Base-by-base conservation (phyloP, 1,140 invertebrate genomes). In the Pogonomyrmex barbatus region DNA sequence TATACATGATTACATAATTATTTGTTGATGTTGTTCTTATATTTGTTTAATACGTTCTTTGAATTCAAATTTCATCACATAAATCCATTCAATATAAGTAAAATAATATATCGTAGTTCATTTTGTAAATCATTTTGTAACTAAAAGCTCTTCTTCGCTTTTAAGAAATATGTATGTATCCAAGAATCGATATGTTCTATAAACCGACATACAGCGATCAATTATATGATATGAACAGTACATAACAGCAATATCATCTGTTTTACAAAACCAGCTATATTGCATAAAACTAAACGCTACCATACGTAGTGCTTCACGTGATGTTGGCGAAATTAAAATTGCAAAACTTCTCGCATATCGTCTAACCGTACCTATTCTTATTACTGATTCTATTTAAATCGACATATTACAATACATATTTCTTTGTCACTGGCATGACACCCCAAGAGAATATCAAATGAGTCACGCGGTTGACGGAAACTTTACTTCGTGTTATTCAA, bases 301-400 rank as follows among this genome's bases (percentile, higher is more conserved):
- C n/a, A 24, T 24, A n/a, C 24, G 17, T 36, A 5, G 56, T 30
- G 9, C 33, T 54, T 73, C 39, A 24, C 0, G 24, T 24, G 24
- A 24, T 24, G 4, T 70, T 12, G 47, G 33, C 14, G 9, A 42
- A 81, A 85, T 76, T 52, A 50, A 85, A n/a, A n/a, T n/a, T n/a
- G n/a, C n/a, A n/a, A n/a, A n/a, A n/a, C n/a, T n/a, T n/a, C n/a
- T 30, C 8, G 39, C 68, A 10, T 75, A 33, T 45, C 10, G 4
- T 45, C 8, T 1, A 17, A n/a, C n/a, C n/a, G n/a, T n/a, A 71
- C 33, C 12, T 14, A 3, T 14, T 1, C 36, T 47, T 9, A 62
- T 85, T 56, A 77, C 2, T n/a, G 24, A 85, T 83, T 83, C 54
- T 2, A n/a, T 75, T 62, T 60, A 58, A 73, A 73, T 81, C 63